phyloP scores from a whole-genome alignment of 1,140 invertebrate genomes.

The Monochamus saltuarius region DNA sequence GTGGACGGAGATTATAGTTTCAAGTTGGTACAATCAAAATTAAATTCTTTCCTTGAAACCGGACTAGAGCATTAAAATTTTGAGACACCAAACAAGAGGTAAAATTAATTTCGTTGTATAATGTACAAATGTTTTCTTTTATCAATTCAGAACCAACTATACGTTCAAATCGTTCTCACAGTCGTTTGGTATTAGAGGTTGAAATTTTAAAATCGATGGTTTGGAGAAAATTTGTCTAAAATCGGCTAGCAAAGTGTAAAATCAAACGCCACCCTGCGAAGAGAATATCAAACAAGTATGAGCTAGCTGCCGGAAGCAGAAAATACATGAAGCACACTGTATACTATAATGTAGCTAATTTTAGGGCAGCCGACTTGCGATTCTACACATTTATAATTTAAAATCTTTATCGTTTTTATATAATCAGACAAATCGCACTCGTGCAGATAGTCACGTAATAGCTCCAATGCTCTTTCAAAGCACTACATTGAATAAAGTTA shows the following conservation, averaged over 20 bases:
- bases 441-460: not conserved
- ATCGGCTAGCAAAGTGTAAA: too few species aligned
- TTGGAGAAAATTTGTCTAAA: too few species aligned
- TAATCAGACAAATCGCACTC: conserved; percentile 2
- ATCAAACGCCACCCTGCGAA: too few species aligned
- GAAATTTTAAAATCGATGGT: too few species aligned
- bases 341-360: conserved; percentile 16
- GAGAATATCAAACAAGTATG: conserved; percentile 7
- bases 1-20: conserved; percentile 38
- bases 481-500: too few species aligned
- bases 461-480: too few species aligned
- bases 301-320: conserved; percentile 22
- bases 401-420: conserved; percentile 19
- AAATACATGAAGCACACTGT: conserved; percentile 29
- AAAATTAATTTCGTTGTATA: conserved; percentile 36
- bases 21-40: conserved; percentile 34
- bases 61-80: conserved; percentile 41
- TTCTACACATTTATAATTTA: conserved; percentile 32
- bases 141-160: too few species aligned
- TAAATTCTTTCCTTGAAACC: conserved; percentile 35
- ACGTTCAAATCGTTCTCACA: too few species aligned
- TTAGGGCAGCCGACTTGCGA: conserved; percentile 29
- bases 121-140: conserved; percentile 9
- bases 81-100: conserved; percentile 27
- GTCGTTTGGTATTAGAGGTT: too few species aligned